Evolutionary conservation across 2,113 vertebrate genomes (phyloP), one percentile per base, ranked within the genome.

Genomic region (Heloderma charlesbogerti): DNA sequence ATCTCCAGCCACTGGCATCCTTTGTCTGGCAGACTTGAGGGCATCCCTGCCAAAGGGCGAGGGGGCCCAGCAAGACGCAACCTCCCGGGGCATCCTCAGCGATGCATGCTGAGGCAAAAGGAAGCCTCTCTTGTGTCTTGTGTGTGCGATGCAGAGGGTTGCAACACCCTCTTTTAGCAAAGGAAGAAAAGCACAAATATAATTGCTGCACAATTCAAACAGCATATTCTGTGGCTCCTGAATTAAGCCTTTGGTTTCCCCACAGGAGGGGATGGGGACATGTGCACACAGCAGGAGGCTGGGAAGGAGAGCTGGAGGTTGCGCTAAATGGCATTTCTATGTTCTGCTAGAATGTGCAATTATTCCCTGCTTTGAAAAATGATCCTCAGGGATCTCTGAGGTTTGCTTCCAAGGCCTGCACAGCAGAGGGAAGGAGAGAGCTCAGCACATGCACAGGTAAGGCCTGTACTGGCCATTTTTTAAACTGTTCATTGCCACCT

Each of bases 321-420:
- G 83, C 93, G 89, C 94, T 92, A 94, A 96, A 90, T 94, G 95
- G 95, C 94, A 60, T 90, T 94, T 96, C 96, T 96, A 95, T 94
- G 93, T 93, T 95, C 92, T 96, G 95, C 92, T 94, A 95, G 92
- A 95, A 95, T 87, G 90, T 92, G 95, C 94, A 94, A 95, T 95
- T 96, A 96, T 94, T 67, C 89, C 86, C 78, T 87, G 12, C 57
- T 16, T 60, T 60, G 57, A 60, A 60, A 60, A 60, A 16, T 16
- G 16, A 60, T 60, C 16, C 12, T 60, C 57, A 60, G 15, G 57
- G 57, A 60, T 60, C 12, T 60, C 57, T 12, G 16, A 60, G 12
- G 94, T 94, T 96, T 91, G 3, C 91, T 95, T 94, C 93, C 92
- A 86, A 80, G 0, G 92, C 16, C 6, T 94, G 72, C 94, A 79